A percentile compares a stretch with the other conserved stretches of the same genome.
Evolutionary conservation across 2,113 vertebrate species (phyloP).

Genomic region (Anguilla rostrata): DNA sequence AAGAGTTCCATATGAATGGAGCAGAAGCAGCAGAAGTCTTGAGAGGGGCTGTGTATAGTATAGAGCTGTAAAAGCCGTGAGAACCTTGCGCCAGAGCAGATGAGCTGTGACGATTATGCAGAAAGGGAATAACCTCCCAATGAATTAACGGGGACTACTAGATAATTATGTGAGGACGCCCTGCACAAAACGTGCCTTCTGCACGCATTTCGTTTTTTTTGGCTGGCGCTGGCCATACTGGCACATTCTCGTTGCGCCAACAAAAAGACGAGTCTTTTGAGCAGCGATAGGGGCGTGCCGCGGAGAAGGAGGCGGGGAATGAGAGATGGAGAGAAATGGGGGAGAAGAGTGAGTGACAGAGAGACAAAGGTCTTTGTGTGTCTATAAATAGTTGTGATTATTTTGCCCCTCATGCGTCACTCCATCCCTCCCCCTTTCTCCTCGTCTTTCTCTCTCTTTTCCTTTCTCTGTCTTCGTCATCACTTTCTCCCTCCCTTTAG

Average conservation of each 20-base stretch:
- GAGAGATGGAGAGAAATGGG: background rate
- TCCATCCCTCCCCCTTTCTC: background rate
- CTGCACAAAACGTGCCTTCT: background rate
- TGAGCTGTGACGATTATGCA: background rate
- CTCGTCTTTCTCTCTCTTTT: background rate
- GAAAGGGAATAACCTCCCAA: background rate
- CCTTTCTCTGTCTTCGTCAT: background rate
- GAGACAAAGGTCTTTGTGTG: slow-evolving; percentile 25
- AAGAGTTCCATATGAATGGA: background rate
- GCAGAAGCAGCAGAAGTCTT: background rate
- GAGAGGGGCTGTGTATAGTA: background rate
- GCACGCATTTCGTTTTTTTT: background rate
- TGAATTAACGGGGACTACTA: background rate
- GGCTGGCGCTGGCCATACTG: background rate
- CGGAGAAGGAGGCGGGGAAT: background rate
- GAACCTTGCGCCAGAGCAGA: background rate
- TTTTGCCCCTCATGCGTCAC: slow-evolving; percentile 23
- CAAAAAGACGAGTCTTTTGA: background rate
- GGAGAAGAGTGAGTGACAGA: background rate
- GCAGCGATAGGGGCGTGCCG: background rate
- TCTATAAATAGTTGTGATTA: slow-evolving; percentile 31
- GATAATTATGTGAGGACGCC: background rate
- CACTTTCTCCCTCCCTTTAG: slow-evolving; percentile 13
- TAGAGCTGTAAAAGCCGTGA: background rate
- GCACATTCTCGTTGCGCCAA: background rate